Conservation (phyloP, 2,797 vertebrate genomes). For the Poeciliopsis gracilis region DNA sequence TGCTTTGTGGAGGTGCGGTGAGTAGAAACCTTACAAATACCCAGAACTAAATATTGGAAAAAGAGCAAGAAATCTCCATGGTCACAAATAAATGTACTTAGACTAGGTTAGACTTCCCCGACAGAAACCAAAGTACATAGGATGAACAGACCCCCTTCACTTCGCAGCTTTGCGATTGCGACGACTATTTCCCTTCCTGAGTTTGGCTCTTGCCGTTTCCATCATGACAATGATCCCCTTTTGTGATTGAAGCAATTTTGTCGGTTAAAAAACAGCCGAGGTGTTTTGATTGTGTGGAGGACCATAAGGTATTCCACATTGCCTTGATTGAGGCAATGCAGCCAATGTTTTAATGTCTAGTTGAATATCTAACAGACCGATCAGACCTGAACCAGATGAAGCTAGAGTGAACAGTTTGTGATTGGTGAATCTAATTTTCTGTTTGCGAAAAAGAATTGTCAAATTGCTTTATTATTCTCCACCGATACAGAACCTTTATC, state of each 20-base stretch:
- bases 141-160: neutral
- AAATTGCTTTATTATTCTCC: neutral
- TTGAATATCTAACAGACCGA: neutral
- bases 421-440: neutral
- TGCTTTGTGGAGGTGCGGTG: neutral
- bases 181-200: neutral
- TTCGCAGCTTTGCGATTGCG: neutral
- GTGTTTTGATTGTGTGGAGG: too few species aligned
- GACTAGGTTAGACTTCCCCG: neutral
- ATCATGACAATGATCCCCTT: neutral
- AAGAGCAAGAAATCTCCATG: neutral
- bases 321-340: too few species aligned
- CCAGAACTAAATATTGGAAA: neutral
- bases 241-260: neutral
- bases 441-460: neutral
- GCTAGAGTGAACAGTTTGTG: neutral
- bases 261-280: neutral
- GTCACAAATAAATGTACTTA: neutral
- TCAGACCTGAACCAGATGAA: neutral
- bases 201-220: neutral
- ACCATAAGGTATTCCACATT: too few species aligned
- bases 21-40: neutral
- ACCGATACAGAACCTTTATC: neutral
- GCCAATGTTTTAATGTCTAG: neutral
- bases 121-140: neutral